Conservation (phyloP, 2,797 vertebrate species). For the Epinephelus malabaricus region DNA sequence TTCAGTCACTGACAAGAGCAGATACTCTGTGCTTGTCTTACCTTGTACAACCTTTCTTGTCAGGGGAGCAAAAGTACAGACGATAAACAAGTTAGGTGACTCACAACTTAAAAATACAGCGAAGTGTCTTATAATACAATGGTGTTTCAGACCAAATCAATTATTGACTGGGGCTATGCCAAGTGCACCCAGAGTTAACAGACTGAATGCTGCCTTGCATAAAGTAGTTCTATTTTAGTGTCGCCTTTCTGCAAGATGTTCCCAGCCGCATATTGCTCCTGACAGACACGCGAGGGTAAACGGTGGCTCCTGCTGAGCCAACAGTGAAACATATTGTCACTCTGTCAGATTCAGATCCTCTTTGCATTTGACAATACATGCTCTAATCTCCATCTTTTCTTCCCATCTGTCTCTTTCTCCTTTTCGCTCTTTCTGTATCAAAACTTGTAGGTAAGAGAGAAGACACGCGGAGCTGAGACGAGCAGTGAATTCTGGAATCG, state of each 20-base stretch:
- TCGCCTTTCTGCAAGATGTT: slow-evolving; percentile 33
- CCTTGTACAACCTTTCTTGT: slow-evolving; percentile 36
- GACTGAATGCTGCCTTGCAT: slow-evolving; percentile 48
- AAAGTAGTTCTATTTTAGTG: slow-evolving; percentile 53
- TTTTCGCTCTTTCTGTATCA: slow-evolving; percentile 1
- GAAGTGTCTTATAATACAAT: slow-evolving; percentile 18
- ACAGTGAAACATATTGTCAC: slow-evolving; percentile 52
- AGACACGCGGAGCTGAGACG: slow-evolving; percentile 26
- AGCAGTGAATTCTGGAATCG: background rate
- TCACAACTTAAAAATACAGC: slow-evolving; percentile 35
- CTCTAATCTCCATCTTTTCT: slow-evolving; percentile 37
- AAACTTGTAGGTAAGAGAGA: slow-evolving; percentile 3
- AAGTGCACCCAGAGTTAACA: slow-evolving; percentile 69
- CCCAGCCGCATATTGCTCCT: slow-evolving; percentile 27
- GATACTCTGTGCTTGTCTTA: slow-evolving; percentile 28
- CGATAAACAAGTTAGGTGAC: slow-evolving; percentile 31
- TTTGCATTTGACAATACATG: slow-evolving; percentile 49
- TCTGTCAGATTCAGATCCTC: slow-evolving; percentile 48
- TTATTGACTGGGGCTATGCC: slow-evolving; percentile 70
- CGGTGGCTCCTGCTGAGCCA: slow-evolving; percentile 48
- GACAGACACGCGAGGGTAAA: slow-evolving; percentile 53
- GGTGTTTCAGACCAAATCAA: slow-evolving; percentile 64
- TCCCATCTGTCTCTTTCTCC: background rate
- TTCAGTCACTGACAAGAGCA: slow-evolving; percentile 34
- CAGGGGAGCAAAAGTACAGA: slow-evolving; percentile 28